phyloP scores from a whole-genome alignment of 2,888 invertebrate species.

The Anodontia alba region DNA sequence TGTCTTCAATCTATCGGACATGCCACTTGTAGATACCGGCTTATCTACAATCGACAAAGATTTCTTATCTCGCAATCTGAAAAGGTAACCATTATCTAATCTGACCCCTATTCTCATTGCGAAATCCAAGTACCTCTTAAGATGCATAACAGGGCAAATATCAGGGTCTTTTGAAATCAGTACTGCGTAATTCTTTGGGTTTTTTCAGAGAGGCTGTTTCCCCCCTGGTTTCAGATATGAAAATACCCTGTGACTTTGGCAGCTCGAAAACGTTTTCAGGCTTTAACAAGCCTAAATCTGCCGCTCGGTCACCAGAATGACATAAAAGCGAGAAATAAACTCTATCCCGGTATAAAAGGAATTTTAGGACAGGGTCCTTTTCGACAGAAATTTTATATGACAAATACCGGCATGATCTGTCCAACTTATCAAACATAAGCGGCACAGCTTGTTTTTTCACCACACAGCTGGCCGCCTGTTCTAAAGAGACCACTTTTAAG shows the following conservation, averaged over 20 bases:
- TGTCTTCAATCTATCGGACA: constrained; percentile 3
- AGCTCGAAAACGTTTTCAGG: background rate
- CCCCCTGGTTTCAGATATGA: constrained; percentile 12
- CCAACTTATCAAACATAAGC: constrained; percentile 1
- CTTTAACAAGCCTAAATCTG: background rate
- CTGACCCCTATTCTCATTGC: background rate
- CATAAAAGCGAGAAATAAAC: constrained; percentile 6
- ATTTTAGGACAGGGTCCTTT: background rate
- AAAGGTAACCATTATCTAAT: background rate
- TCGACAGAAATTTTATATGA: background rate
- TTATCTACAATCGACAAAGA: background rate
- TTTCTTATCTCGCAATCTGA: background rate
- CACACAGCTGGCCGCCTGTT: background rate
- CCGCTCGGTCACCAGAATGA: constrained; percentile 16
- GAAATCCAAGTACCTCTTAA: background rate
- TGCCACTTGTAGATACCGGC: background rate
- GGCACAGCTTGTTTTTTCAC: background rate
- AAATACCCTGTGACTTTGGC: constrained; percentile 12
- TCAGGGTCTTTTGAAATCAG: background rate
- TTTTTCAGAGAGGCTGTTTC: constrained; percentile 1
- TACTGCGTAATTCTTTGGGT: constrained; percentile 4
- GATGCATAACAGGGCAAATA: constrained; percentile 12
- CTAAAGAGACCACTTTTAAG: background rate
- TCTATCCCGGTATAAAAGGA: background rate
- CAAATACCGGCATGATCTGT: constrained; percentile 9